Evolutionary conservation across 2,888 invertebrate genomes (phyloP).

Genomic region (Andrena dorsata): DNA sequence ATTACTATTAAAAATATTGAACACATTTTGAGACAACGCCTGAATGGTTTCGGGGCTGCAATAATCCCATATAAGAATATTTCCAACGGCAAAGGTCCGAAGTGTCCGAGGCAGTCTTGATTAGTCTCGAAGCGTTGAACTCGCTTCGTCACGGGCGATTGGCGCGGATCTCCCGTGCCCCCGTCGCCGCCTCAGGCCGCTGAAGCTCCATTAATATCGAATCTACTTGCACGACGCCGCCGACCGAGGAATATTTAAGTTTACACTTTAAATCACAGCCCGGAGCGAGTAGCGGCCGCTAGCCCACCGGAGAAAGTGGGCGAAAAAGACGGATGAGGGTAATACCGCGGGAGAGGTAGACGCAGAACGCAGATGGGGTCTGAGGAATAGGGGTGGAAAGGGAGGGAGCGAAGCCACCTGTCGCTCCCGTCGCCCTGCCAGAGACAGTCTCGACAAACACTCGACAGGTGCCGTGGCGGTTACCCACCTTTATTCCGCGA

Average conservation of each 20-base stretch:
- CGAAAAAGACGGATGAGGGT: conserved; percentile 54
- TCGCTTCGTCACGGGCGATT: background rate
- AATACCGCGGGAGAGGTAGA: conserved; percentile 51
- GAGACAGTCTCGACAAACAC: conserved; percentile 75
- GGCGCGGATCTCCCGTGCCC: conserved; percentile 4
- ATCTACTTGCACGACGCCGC: conserved; percentile 78
- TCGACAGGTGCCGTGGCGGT: conserved; percentile 69
- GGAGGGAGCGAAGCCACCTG: conserved; percentile 74
- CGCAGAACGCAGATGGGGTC: conserved; percentile 10
- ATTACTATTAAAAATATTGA: too few species aligned
- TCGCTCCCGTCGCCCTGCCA: conserved; percentile 74
- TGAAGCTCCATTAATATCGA: conserved; percentile 79
- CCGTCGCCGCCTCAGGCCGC: conserved; percentile 7
- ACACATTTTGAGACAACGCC: too few species aligned
- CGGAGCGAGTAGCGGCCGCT: conserved; percentile 62
- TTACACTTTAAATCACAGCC: conserved; percentile 81
- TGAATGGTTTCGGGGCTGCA: too few species aligned
- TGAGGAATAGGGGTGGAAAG: conserved; percentile 19
- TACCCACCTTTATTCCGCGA: conserved; percentile 76
- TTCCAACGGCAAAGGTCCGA: background rate
- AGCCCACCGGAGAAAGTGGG: conserved; percentile 23
- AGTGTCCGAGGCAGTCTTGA: background rate
- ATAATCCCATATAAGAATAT: background rate
- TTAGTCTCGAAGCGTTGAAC: background rate
- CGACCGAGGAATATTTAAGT: conserved; percentile 79